Percentiles rank a stretch among this genome's conserved stretches.
Evolutionary conservation across 2,888 invertebrate genomes (phyloP).

Genomic region (Nemurella pictetii): DNA sequence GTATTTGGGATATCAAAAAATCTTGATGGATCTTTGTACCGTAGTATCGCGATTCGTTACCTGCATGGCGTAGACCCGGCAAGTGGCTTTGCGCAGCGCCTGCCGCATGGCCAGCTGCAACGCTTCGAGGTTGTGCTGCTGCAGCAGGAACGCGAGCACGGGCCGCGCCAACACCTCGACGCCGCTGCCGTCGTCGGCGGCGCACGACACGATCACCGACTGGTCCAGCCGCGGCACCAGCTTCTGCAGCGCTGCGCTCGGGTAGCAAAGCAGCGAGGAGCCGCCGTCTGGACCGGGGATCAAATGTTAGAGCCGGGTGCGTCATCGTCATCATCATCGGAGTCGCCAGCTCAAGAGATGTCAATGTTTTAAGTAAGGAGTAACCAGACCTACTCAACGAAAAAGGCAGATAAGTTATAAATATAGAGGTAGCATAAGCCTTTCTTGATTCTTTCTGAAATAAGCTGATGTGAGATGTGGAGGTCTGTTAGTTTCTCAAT

Average conservation of each 20-base stretch:
- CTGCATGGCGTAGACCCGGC: slow-evolving; percentile 82
- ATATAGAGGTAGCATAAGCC: no score
- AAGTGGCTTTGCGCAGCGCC: slow-evolving; percentile 68
- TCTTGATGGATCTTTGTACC: no score
- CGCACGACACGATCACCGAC: slow-evolving; percentile 55
- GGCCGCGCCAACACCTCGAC: slow-evolving; percentile 73
- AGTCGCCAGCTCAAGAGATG: no score
- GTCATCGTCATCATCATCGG: no score
- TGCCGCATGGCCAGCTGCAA: slow-evolving; percentile 86
- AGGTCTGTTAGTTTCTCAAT: no score
- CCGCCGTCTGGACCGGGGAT: slow-evolving; percentile 62
- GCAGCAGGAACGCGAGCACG: slow-evolving; percentile 83
- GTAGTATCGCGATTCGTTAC: no score
- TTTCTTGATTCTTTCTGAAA: no score
- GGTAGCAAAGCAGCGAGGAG: slow-evolving; percentile 83
- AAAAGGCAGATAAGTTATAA: no score
- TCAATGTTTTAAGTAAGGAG: no score
- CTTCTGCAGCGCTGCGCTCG: slow-evolving; percentile 83
- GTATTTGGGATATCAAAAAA: slow-evolving; percentile 23
- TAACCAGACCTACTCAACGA: no score
- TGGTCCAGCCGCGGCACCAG: slow-evolving; percentile 69
- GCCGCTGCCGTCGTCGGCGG: slow-evolving; percentile 54
- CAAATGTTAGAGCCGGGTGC: no score
- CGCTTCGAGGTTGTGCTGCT: slow-evolving; percentile 82
- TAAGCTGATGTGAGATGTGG: no score